phyloP scores from a whole-genome alignment of 2,113 vertebrate genomes.

The Percopsis transmontana region DNA sequence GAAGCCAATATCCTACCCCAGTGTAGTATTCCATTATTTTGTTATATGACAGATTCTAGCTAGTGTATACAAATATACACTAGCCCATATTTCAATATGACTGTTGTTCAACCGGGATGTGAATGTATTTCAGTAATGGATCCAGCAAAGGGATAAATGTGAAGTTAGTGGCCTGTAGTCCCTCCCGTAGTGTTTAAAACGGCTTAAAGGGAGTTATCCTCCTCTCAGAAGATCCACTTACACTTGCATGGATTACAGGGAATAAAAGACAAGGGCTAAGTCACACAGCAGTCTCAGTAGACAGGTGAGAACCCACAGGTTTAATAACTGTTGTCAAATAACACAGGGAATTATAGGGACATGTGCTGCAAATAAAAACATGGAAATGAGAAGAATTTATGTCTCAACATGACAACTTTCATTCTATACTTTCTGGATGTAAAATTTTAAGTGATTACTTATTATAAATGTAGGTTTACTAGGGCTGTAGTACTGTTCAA shows the following conservation, averaged over 20 bases:
- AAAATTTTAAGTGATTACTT: not conserved
- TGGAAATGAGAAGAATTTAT: constrained; percentile 14
- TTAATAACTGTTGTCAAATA: constrained; percentile 49
- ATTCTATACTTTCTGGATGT: constrained; percentile 6
- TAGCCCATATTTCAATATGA: not conserved
- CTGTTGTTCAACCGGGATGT: not conserved
- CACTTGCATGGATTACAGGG: constrained; percentile 69
- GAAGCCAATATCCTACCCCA: no score
- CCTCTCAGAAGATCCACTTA: constrained; percentile 69
- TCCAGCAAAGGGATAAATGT: constrained; percentile 46
- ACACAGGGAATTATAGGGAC: constrained; percentile 44
- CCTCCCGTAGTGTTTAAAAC: constrained; percentile 66
- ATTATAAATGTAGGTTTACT: no score
- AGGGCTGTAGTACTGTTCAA: no score
- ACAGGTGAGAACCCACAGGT: constrained; percentile 53
- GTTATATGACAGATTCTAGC: no score
- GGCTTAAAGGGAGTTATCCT: constrained; percentile 66
- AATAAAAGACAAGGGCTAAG: constrained; percentile 61
- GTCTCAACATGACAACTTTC: not conserved
- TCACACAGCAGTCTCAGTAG: constrained; percentile 30
- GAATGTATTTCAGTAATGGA: constrained; percentile 32
- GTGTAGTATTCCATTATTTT: no score
- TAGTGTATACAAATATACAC: not conserved
- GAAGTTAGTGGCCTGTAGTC: constrained; percentile 56
- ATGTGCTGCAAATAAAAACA: not conserved